phyloP scores from a whole-genome alignment of 2,113 vertebrate species.

The Halichoeres trimaculatus region DNA sequence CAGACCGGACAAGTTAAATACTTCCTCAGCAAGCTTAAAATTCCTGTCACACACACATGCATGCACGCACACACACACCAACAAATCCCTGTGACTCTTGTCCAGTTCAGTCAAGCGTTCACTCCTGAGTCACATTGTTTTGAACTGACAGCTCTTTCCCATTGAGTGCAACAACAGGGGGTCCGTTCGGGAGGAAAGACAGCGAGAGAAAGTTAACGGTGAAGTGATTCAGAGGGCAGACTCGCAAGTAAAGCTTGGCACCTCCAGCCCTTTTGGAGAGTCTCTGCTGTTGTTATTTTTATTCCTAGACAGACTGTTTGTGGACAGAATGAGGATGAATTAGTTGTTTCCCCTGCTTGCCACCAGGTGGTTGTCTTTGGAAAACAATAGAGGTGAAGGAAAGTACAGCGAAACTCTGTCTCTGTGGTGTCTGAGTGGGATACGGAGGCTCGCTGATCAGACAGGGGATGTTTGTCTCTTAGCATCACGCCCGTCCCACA shows the following conservation, averaged over 20 bases:
- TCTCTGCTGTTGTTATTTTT: slow-evolving; percentile 51
- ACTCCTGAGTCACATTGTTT: slow-evolving; percentile 75
- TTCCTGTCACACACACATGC: slow-evolving; percentile 69
- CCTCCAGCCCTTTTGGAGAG: slow-evolving; percentile 26
- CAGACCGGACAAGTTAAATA: slow-evolving; percentile 64
- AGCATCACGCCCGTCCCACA: slow-evolving; percentile 13
- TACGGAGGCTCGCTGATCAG: slow-evolving; percentile 5
- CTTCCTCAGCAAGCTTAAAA: slow-evolving; percentile 58
- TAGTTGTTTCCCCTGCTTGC: slow-evolving; percentile 69
- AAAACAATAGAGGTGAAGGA: slow-evolving; percentile 65
- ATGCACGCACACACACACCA: slow-evolving; percentile 43
- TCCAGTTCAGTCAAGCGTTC: slow-evolving; percentile 66
- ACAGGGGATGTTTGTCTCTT: slow-evolving; percentile 33
- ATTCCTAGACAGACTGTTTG: slow-evolving; percentile 58
- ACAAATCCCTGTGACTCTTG: slow-evolving; percentile 57
- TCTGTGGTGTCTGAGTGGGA: slow-evolving; percentile 24
- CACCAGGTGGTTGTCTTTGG: slow-evolving; percentile 82
- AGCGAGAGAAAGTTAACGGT: slow-evolving; percentile 37
- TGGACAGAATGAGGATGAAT: slow-evolving; percentile 56
- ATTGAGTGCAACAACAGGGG: slow-evolving; percentile 45
- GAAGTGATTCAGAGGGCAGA: slow-evolving; percentile 31
- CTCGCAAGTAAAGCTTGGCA: slow-evolving; percentile 23
- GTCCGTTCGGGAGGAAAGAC: slow-evolving; percentile 39
- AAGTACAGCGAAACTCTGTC: slow-evolving; percentile 45
- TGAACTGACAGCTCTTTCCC: slow-evolving; percentile 64